A percentile compares a stretch with the other conserved stretches of the same genome.
Conservation (phyloP, 92 coral and sea anemone species). For the Blastomussa wellsi region DNA sequence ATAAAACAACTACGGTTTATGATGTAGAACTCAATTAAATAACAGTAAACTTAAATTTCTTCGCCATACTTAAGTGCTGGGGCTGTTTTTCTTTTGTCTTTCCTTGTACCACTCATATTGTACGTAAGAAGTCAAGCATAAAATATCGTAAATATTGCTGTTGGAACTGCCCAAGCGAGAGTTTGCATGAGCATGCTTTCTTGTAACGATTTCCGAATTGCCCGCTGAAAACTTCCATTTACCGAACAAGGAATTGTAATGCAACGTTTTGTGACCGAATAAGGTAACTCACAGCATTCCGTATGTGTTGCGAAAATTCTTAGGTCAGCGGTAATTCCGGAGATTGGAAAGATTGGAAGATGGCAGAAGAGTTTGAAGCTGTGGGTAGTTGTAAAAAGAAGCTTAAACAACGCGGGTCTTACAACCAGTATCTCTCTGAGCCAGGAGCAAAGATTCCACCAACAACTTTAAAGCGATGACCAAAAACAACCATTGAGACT, state of each 20-base stretch:
- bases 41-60: conserved; percentile 36
- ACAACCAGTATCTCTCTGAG: conserved; percentile 71
- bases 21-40: background rate
- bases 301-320: conserved; percentile 9
- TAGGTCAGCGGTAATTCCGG: conserved; percentile 3
- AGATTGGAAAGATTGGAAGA: background rate
- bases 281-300: conserved; percentile 17
- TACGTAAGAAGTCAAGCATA: conserved; percentile 12
- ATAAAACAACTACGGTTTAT: too few species aligned
- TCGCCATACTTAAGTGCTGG: conserved; percentile 44
- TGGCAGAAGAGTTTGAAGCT: background rate
- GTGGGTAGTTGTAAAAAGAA: conserved; percentile 5
- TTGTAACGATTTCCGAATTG: background rate
- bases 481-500: conserved; percentile 1
- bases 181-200: background rate
- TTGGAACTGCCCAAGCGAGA: background rate
- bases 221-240: conserved; percentile 39
- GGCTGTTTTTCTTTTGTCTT: conserved; percentile 27
- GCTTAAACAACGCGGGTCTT: conserved; percentile 54
- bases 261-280: background rate
- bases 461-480: conserved; percentile 55
- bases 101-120: conserved; percentile 38
- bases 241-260: background rate
- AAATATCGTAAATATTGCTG: background rate
- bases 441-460: conserved; percentile 60